Conservation (phyloP, 2,888 invertebrate genomes). For the Apotomis betuletana region DNA sequence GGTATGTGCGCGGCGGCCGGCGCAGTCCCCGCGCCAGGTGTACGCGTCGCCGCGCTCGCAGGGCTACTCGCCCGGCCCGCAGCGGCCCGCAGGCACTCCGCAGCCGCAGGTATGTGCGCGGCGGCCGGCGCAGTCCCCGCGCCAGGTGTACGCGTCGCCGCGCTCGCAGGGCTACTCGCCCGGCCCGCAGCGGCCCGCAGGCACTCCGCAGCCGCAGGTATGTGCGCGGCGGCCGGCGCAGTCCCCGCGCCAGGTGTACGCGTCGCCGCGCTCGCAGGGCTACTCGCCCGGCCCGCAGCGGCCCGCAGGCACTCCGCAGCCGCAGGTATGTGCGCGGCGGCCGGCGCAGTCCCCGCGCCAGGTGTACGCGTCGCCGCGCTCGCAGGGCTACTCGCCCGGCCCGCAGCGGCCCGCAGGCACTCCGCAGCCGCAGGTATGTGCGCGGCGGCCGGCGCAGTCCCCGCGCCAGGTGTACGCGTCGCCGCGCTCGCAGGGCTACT, state of each 20-base stretch:
- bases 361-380: conserved; percentile 75
- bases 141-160: conserved; percentile 74
- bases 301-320: conserved; percentile 66
- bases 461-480: conserved; percentile 75
- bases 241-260: conserved; percentile 74
- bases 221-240: too few species aligned
- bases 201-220: conserved; percentile 68
- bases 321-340: conserved; percentile 56
- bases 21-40: conserved; percentile 71
- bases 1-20: too few species aligned
- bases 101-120: conserved; percentile 62
- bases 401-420: conserved; percentile 62
- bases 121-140: too few species aligned
- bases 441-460: too few species aligned
- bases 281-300: conserved; percentile 68
- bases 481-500: conserved; percentile 73
- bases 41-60: conserved; percentile 75
- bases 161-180: conserved; percentile 74
- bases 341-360: conserved; percentile 72
- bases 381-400: conserved; percentile 71
- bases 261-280: conserved; percentile 72
- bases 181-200: conserved; percentile 59
- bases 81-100: conserved; percentile 63
- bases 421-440: conserved; percentile 63
- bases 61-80: conserved; percentile 69